Evolutionary conservation across 2,797 vertebrate genomes (phyloP).

Genomic region (Mycteria americana): DNA sequence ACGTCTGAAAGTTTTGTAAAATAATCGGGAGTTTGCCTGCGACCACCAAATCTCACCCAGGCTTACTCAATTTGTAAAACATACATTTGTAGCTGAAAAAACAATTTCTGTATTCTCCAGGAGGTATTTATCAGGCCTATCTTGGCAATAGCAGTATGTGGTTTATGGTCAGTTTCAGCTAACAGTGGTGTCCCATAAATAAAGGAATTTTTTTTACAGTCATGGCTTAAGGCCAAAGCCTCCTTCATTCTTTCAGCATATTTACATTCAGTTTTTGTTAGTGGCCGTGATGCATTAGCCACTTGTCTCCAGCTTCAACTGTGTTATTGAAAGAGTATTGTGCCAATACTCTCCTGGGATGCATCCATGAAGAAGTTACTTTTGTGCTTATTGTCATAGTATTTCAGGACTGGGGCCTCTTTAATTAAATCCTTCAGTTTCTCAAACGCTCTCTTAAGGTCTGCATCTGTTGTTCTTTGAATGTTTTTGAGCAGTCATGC

Average conservation of each 20-base stretch:
- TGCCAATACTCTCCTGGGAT: background rate
- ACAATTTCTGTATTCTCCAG: background rate
- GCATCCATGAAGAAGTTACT: background rate
- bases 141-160: background rate
- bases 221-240: slow-evolving; percentile 1
- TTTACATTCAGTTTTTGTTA: slow-evolving; percentile 12
- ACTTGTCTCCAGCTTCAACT: slow-evolving; percentile 20
- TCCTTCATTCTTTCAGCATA: background rate
- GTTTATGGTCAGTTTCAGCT: slow-evolving; percentile 46
- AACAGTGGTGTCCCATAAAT: background rate
- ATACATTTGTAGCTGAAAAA: background rate
- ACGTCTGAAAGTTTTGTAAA: background rate
- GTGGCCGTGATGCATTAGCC: background rate
- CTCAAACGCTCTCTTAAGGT: background rate
- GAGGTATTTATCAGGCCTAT: background rate
- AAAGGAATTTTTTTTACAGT: slow-evolving; percentile 9
- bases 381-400: background rate
- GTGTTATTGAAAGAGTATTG: background rate
- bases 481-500: background rate
- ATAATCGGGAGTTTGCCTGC: background rate
- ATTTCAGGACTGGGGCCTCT: background rate
- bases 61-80: slow-evolving; percentile 18
- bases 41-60: background rate
- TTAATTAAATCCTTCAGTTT: slow-evolving; percentile 4
- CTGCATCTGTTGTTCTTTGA: background rate